These are phyloP conservation scores for Scaeva pyrastri DNA, from an alignment of 2,888 invertebrate genomes.

Conservation along the genomic window DNA sequence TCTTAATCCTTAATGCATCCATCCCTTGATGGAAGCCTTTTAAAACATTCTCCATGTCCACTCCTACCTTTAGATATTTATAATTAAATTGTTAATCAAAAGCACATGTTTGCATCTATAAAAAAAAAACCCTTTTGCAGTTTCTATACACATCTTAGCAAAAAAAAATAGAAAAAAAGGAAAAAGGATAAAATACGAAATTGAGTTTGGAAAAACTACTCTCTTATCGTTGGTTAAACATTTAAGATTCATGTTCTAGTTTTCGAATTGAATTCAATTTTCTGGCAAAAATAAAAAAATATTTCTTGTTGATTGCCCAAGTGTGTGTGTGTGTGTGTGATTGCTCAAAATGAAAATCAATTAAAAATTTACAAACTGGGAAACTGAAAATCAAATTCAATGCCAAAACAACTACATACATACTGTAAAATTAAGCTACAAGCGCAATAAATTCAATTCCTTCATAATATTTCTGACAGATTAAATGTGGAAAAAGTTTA, in stretches of 20 bases:
- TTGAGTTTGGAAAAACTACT: neutral
- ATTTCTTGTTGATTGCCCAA: too few relatives aligned
- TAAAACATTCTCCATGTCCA: too few relatives aligned
- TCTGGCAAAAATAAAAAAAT: too few relatives aligned
- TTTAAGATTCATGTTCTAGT: neutral
- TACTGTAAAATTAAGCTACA: neutral
- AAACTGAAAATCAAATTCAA: slow-evolving; percentile 46
- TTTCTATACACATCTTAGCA: neutral
- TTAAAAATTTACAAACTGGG: slow-evolving; percentile 61
- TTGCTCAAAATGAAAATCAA: neutral
- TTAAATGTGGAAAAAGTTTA: slow-evolving; percentile 28
- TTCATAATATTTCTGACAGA: slow-evolving; percentile 44
- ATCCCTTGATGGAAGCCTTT: too few relatives aligned
- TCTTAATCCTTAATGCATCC: too few relatives aligned
- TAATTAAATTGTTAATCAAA: slow-evolving; percentile 14
- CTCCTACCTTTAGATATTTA: too few relatives aligned
- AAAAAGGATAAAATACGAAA: neutral
- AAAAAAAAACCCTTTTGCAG: too few relatives aligned
- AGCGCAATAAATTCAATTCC: neutral
- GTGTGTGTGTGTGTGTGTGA: too few relatives aligned
- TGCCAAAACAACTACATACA: neutral
- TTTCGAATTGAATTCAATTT: neutral
- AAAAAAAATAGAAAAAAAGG: neutral
- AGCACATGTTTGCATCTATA: neutral
- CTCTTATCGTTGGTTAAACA: neutral